Percentiles rank a stretch among this genome's conserved stretches.
Conservation (phyloP, 2,797 vertebrate species). For the Anisognathus igniventris region DNA sequence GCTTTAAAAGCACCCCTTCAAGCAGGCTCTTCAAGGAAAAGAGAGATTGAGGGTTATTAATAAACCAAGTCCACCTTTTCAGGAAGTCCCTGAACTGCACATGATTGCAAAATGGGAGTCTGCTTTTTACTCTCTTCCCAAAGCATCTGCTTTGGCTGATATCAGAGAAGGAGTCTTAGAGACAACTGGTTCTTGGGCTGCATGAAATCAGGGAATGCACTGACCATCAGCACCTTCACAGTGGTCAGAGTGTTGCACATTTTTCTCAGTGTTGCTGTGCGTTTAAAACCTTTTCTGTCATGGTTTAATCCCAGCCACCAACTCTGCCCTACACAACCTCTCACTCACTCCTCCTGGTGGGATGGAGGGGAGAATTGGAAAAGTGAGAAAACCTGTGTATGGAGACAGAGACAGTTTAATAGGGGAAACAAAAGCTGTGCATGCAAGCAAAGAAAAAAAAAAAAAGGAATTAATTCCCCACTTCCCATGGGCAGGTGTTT, state of each 20-base stretch:
- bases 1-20: constrained; percentile 7
- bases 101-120: background rate
- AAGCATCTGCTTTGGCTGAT: background rate
- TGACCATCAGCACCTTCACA: background rate
- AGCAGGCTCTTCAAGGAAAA: background rate
- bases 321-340: background rate
- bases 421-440: background rate
- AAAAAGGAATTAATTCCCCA: background rate
- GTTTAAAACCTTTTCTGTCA: background rate
- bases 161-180: background rate
- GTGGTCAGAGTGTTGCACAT: background rate
- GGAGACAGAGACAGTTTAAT: background rate
- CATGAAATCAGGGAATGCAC: background rate
- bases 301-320: background rate
- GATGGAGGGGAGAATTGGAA: background rate
- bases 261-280: background rate
- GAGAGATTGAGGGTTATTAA: background rate
- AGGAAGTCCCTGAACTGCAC: background rate
- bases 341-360: background rate
- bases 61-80: background rate
- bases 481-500: background rate
- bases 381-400: background rate
- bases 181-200: background rate
- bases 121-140: background rate
- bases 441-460: background rate